Evolutionary conservation across 2,888 invertebrate species (phyloP), one percentile per base, ranked within the genome.

Genomic region (Meiosimyza platycephala): DNA sequence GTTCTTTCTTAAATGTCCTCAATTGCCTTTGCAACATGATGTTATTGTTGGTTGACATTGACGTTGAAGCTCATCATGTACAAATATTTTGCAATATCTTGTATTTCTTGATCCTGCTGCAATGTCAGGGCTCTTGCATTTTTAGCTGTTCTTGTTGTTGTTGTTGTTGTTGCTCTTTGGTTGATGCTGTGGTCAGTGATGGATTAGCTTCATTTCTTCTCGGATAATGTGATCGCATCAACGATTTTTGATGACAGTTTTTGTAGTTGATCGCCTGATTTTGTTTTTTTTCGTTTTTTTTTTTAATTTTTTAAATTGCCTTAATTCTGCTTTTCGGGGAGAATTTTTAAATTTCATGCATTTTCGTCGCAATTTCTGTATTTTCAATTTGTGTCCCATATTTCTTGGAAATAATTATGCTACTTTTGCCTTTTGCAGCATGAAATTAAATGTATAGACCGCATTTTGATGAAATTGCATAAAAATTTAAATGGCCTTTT

Each of bases 321-420:
- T 57, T 16, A 16, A 15, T 51, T 68, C 52, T 64, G 60, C 47
- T 48, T 52, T 72, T 60, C 33, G 62, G 40, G 9, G 40, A 40
- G 55, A 69, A 54, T 65, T 68, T 55, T 68, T 51, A 62, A 48
- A 67, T 72, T 65, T 65, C 63, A 68, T 66, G 64, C 69, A 72
- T 68, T 76, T 72, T 73, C 72, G 75, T 74, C 75, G 74, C 57
- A 67, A 67, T 74, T 74, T 72, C 60, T 16, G 16, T 51, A 33
- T 70, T 52, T 47, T 6, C 40, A 40, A 40, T 40, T 13, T 16
- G 15, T 22, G 55, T 57, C 55, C 51, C 72, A 74, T 73, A 76
- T 76, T 85, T 85, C 85, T 84, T 77, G 80, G 85, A 85, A 85
- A 85, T 85, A 84, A 85, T 85, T 85, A 85, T 84, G 84, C 81